Conservation (phyloP, 2,113 vertebrate species). For the Pipra filicauda region DNA sequence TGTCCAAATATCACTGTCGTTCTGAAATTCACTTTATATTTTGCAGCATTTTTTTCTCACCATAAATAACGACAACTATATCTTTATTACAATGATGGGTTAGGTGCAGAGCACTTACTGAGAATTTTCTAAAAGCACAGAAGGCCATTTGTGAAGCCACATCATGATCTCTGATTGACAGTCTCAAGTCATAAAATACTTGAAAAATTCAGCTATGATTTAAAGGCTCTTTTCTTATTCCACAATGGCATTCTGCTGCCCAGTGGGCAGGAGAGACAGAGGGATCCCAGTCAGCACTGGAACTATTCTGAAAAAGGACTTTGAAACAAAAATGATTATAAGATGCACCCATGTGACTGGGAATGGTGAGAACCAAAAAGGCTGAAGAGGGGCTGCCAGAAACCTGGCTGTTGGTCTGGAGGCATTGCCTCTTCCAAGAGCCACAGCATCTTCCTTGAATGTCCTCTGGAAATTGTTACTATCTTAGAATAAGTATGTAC, state of each 20-base stretch:
- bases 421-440: background rate
- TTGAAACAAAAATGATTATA: background rate
- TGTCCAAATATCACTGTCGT: background rate
- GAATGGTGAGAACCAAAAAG: background rate
- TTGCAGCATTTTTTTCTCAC: background rate
- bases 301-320: background rate
- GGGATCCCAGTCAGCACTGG: background rate
- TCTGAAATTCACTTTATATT: background rate
- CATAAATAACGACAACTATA: background rate
- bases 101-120: background rate
- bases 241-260: background rate
- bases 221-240: background rate
- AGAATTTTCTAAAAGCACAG: background rate
- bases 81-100: background rate
- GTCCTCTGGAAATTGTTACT: background rate
- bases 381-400: background rate
- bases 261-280: background rate
- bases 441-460: background rate
- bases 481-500: background rate
- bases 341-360: background rate
- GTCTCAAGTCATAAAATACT: background rate
- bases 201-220: background rate
- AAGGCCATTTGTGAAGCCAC: background rate
- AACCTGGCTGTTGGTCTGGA: background rate
- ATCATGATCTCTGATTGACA: background rate